Evolutionary conservation across 2,113 vertebrate species (phyloP).

Genomic region (Trematomus loennbergii): DNA sequence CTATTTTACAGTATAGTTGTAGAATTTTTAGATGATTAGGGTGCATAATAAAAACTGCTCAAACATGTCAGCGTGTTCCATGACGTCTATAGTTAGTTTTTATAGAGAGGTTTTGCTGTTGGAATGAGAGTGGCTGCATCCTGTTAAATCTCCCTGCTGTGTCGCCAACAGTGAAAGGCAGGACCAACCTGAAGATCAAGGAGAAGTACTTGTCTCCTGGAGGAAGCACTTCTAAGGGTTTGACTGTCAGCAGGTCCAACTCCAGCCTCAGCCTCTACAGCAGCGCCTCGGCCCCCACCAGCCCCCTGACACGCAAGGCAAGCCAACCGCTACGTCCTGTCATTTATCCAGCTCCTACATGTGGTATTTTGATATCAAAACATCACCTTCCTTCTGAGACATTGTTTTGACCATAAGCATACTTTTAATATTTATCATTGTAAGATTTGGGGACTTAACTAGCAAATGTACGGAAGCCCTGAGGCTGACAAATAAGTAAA

Average conservation of each 20-base stretch:
- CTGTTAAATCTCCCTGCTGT: slow-evolving; percentile 6
- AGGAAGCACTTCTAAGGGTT: slow-evolving; percentile 80
- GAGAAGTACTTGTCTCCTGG: slow-evolving; percentile 89
- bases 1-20: neutral
- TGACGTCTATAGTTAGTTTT: neutral
- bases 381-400: neutral
- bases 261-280: slow-evolving; percentile 92
- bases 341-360: neutral
- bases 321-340: neutral
- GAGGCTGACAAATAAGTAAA: too few species aligned
- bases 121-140: neutral
- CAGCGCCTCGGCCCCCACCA: slow-evolving; percentile 91
- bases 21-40: neutral
- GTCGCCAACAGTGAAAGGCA: slow-evolving; percentile 86
- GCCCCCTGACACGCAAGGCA: slow-evolving; percentile 90
- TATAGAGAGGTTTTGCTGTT: too few species aligned
- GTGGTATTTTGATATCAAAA: neutral
- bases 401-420: neutral
- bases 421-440: neutral
- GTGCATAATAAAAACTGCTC: neutral
- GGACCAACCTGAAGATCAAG: slow-evolving; percentile 94
- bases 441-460: neutral
- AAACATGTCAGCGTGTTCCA: neutral
- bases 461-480: neutral
- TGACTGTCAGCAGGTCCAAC: slow-evolving; percentile 88